phyloP scores from a whole-genome alignment of 2,113 vertebrate genomes.

The Lagenorhynchus albirostris region DNA sequence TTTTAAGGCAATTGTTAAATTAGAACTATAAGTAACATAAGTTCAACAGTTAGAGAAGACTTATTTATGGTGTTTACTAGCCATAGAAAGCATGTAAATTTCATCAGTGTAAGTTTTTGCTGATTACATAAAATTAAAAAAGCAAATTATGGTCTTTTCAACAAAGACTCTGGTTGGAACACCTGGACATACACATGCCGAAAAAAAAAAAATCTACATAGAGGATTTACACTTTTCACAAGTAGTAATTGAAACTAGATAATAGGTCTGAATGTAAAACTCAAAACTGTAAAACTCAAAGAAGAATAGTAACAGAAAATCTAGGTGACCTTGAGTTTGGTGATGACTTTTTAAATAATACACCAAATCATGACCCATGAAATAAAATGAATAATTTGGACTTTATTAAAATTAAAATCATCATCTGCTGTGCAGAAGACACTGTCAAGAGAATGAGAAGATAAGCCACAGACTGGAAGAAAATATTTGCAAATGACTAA shows the following conservation, averaged over 20 bases:
- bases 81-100: not conserved
- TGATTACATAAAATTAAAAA: not conserved
- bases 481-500: not conserved
- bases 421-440: not conserved
- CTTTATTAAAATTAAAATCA: not conserved
- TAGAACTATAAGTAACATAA: not conserved
- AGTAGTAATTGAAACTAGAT: not conserved
- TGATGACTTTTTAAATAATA: not conserved
- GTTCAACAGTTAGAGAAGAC: not conserved
- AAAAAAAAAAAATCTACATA: not conserved
- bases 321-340: not conserved
- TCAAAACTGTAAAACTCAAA: not conserved
- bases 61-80: not conserved
- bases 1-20: not conserved
- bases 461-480: not conserved
- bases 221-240: not conserved
- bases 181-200: not conserved
- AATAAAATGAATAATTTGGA: not conserved
- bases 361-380: not conserved
- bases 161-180: not conserved
- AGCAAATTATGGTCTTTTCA: not conserved
- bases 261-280: not conserved
- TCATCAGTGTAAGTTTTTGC: not conserved
- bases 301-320: not conserved
- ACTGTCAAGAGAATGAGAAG: not conserved